Percentiles rank a stretch among this genome's conserved stretches.
phyloP scores from a whole-genome alignment of 2,797 vertebrate species.

The Brotula barbata region DNA sequence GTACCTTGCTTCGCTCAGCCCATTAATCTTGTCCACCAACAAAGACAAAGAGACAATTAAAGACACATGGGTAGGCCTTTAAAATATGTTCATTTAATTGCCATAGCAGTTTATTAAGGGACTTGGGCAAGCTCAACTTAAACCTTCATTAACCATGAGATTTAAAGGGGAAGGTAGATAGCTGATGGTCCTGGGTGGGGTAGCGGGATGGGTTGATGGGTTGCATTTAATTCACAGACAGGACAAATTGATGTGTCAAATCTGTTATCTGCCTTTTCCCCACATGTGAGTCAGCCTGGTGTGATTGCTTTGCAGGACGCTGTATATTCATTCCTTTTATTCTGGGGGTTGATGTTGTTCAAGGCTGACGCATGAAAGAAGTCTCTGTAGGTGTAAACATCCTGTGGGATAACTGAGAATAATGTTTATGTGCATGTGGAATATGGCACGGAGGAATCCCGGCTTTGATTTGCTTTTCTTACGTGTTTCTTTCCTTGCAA shows the following conservation, averaged over 20 bases:
- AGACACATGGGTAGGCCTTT: slow-evolving; percentile 53
- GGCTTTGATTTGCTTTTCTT: too few species aligned
- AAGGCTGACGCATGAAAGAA: not conserved
- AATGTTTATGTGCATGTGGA: not conserved
- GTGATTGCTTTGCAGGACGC: not conserved
- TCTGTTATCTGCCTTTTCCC: not conserved
- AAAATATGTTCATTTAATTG: slow-evolving; percentile 72
- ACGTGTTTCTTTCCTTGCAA: too few species aligned
- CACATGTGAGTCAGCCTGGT: not conserved
- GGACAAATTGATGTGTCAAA: not conserved
- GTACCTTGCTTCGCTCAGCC: slow-evolving; percentile 40
- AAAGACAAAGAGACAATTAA: slow-evolving; percentile 67
- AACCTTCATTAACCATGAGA: slow-evolving; percentile 57
- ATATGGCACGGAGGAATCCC: too few species aligned
- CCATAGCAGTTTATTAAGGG: slow-evolving; percentile 63
- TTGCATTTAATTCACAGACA: slow-evolving; percentile 8
- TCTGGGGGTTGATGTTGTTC: not conserved
- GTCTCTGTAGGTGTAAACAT: not conserved
- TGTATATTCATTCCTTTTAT: not conserved
- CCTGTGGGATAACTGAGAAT: not conserved
- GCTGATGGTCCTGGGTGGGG: not conserved
- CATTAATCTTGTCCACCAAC: slow-evolving; percentile 66
- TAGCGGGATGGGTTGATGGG: slow-evolving; percentile 2
- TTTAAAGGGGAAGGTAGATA: slow-evolving; percentile 36
- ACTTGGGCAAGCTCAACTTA: slow-evolving; percentile 42